A percentile compares a stretch with the other conserved stretches of the same genome.
These are phyloP conservation scores for Diploptera punctata DNA, from an alignment of 2,888 invertebrate genomes.

Conservation along the genomic window DNA sequence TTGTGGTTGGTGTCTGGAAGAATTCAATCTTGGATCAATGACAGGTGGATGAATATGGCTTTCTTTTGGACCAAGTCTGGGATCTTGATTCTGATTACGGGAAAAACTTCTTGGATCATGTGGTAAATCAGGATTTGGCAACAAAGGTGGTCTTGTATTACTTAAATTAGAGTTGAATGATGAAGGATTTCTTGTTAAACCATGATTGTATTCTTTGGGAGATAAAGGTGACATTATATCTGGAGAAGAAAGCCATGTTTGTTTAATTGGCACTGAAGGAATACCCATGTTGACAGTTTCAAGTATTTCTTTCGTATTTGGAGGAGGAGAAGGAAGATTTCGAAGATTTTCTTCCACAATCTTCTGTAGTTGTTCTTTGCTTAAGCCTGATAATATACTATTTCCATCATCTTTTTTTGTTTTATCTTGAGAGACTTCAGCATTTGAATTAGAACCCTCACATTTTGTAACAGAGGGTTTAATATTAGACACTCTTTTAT, in stretches of 20 bases:
- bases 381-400: slow-evolving; percentile 35
- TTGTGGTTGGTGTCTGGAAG: not conserved
- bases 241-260: not conserved
- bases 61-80: not conserved
- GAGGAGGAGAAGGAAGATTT: slow-evolving; percentile 36
- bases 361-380: slow-evolving; percentile 36
- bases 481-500: not conserved
- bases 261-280: not conserved
- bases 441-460: not conserved
- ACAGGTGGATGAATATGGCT: not conserved
- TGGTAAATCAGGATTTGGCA: not conserved
- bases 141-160: not conserved
- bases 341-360: slow-evolving; percentile 31
- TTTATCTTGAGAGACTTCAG: not conserved
- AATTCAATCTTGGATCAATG: slow-evolving; percentile 11
- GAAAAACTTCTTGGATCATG: slow-evolving; percentile 10
- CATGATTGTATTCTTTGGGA: slow-evolving; percentile 9
- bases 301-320: slow-evolving; percentile 33
- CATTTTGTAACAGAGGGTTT: not conserved
- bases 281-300: slow-evolving; percentile 16
- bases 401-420: not conserved
- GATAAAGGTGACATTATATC: not conserved
- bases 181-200: not conserved
- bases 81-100: not conserved
- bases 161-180: not conserved